Base-by-base conservation (phyloP, 53 echinoderm and acorn worm genomes). In the Pentamera pediparva region DNA sequence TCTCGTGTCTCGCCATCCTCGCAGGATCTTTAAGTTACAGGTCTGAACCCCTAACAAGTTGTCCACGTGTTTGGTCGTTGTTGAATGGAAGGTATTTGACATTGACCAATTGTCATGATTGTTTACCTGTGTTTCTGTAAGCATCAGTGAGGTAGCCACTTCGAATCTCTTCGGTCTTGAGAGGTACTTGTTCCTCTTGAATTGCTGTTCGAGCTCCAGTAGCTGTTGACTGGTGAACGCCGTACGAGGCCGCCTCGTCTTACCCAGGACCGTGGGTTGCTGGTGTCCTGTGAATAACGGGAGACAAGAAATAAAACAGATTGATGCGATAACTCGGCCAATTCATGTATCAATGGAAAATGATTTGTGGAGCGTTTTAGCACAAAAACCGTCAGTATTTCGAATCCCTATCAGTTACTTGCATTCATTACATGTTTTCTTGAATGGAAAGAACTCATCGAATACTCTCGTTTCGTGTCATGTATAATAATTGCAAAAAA, bases 61-160 rank as follows among this genome's bases (percentile, higher is more conserved):
- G n/a, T n/a, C n/a, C n/a, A n/a, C n/a, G n/a, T n/a, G n/a, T n/a
- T n/a, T n/a, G n/a, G n/a, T n/a, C n/a, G n/a, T n/a, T n/a, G n/a
- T n/a, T n/a, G n/a, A n/a, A n/a, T n/a, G n/a, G n/a, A n/a, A n/a
- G n/a, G n/a, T n/a, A n/a, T n/a, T n/a, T n/a, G n/a, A n/a, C n/a
- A n/a, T n/a, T n/a, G n/a, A n/a, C n/a, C n/a, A n/a, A n/a, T n/a
- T n/a, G n/a, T n/a, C n/a, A n/a, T n/a, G n/a, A n/a, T n/a, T n/a
- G n/a, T n/a, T 55, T 57, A 95, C 95, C 95, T 95, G 95, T 18
- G 95, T 95, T 67, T 95, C 95, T 33, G 95, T 95, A 12, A 95
- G 83, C 95, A 95, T 95, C 10, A 95, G 85, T 12, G 95, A 95
- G 35, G 95, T 95, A 6, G 95, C 95, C 40, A 95, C 95, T 74